A percentile compares a stretch with the other conserved stretches of the same genome.
Conservation (phyloP, 2,113 vertebrate species). For the Paracanthobrama guichenoti region DNA sequence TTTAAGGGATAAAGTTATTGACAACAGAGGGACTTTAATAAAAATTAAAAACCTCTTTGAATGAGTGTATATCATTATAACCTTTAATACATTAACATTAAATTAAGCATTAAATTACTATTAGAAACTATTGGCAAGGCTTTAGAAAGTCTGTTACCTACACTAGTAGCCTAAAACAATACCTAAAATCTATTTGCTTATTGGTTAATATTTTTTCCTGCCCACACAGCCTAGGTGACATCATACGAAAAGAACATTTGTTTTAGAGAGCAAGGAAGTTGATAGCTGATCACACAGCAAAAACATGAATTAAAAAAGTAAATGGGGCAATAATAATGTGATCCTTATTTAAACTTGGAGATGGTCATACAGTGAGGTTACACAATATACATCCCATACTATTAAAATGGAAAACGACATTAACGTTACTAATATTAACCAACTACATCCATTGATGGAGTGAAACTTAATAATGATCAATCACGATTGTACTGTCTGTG, state of each 20-base stretch:
- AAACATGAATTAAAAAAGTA: not conserved
- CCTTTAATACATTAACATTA: no score
- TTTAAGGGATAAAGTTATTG: no score
- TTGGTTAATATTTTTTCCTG: not conserved
- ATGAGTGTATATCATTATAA: no score
- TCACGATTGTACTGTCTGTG: not conserved
- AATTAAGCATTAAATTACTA: not conserved
- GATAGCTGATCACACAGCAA: not conserved
- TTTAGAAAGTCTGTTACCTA: not conserved
- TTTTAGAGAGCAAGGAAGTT: not conserved
- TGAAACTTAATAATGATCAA: conserved; percentile 5
- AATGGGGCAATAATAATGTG: not conserved
- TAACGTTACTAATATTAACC: not conserved
- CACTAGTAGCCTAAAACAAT: not conserved
- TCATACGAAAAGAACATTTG: not conserved
- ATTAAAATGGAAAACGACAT: not conserved
- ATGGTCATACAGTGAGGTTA: not conserved
- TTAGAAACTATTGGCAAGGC: not conserved
- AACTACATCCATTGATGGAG: not conserved
- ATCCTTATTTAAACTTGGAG: not conserved
- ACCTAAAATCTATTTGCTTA: not conserved
- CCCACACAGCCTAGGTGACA: not conserved
- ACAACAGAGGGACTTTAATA: no score
- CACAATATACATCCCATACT: not conserved
- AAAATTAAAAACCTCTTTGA: no score